phyloP scores from a whole-genome alignment of 2,113 vertebrate genomes.

The Pelmatolapia mariae region DNA sequence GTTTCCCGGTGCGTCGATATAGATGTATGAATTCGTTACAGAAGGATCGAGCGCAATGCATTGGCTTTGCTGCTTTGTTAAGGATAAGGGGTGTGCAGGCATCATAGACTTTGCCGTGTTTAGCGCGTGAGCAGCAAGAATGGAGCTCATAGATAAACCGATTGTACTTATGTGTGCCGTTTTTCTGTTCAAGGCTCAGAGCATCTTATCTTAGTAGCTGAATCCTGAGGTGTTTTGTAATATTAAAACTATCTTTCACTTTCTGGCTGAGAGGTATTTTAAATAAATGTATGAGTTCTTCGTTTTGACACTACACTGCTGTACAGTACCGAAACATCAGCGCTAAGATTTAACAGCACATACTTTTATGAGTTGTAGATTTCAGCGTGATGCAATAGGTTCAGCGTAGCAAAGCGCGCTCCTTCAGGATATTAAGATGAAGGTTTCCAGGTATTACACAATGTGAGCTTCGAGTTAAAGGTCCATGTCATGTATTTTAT shows the following conservation, averaged over 20 bases:
- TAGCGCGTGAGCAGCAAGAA: constrained; percentile 30
- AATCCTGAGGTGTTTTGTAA: constrained; percentile 56
- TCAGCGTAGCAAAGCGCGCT: not conserved
- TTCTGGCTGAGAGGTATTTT: constrained; percentile 51
- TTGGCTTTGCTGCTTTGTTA: constrained; percentile 67
- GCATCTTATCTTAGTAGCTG: constrained; percentile 43
- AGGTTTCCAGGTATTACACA: constrained; percentile 43
- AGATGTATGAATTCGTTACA: constrained; percentile 69
- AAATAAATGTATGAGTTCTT: constrained; percentile 53
- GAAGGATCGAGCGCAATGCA: constrained; percentile 55
- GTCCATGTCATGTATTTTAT: constrained; percentile 4
- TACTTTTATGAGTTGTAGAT: constrained; percentile 28
- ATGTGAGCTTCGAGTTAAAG: constrained; percentile 22
- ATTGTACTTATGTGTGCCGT: constrained; percentile 14
- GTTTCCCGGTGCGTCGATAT: constrained; percentile 62
- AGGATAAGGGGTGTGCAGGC: constrained; percentile 45
- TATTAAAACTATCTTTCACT: constrained; percentile 65
- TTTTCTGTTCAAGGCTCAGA: constrained; percentile 23
- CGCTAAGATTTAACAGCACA: constrained; percentile 34
- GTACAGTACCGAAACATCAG: constrained; percentile 8
- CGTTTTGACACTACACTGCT: not conserved
- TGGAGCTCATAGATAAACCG: constrained; percentile 55
- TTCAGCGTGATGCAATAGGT: constrained; percentile 28
- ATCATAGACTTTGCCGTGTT: constrained; percentile 57
- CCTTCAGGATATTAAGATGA: constrained; percentile 31